These are phyloP conservation scores for Aurelia sp. DNA, from an alignment of 30 jellyfish, hydroid and myxozoan genomes.

Conservation along the genomic window DNA sequence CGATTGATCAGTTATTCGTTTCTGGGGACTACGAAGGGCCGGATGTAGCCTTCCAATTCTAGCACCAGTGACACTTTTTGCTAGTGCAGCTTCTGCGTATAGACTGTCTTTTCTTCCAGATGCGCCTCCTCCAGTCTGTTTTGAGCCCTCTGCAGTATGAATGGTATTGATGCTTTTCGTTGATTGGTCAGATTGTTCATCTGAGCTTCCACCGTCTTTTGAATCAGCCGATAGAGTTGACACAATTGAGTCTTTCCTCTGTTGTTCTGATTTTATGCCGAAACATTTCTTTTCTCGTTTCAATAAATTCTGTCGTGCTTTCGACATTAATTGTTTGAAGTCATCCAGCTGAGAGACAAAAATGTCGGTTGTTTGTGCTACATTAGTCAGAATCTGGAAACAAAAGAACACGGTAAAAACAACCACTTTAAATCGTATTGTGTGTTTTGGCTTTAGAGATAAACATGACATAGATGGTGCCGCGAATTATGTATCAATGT, in stretches of 20 bases:
- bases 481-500: too few species aligned
- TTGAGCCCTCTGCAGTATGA: background rate
- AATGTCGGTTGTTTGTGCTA: constrained; percentile 72
- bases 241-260: constrained; percentile 39
- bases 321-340: constrained; percentile 54
- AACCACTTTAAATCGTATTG: background rate
- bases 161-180: background rate
- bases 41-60: constrained; percentile 90
- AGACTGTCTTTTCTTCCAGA: constrained; percentile 19
- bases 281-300: constrained; percentile 53
- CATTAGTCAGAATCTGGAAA: constrained; percentile 63
- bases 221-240: constrained; percentile 41
- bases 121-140: background rate
- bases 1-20: constrained; percentile 30
- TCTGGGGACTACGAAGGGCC: constrained; percentile 76
- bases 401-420: background rate
- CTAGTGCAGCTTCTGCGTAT: constrained; percentile 45
- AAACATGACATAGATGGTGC: background rate
- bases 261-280: constrained; percentile 8
- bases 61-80: constrained; percentile 38
- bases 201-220: constrained; percentile 31
- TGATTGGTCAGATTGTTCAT: constrained; percentile 21
- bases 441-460: background rate
- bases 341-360: constrained; percentile 86
- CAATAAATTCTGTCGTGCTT: constrained; percentile 75